Base-by-base conservation (phyloP, 1,140 invertebrate species). In the Diabrotica undecimpunctata region DNA sequence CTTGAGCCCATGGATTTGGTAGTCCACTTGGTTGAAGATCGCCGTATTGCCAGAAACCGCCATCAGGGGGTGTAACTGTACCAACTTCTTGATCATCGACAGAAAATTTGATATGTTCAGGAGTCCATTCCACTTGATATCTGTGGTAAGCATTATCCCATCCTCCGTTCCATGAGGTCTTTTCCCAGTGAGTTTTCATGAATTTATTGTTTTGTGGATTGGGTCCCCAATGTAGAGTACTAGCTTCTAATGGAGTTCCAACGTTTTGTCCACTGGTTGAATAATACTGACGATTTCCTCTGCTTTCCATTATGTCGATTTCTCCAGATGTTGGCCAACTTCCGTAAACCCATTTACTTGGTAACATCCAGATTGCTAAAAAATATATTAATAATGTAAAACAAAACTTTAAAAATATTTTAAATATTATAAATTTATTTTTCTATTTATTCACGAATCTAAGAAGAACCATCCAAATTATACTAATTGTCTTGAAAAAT, bases 171-270 rank as follows among this genome's bases (percentile, higher is more conserved):
- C 79, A 25, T 61, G 65, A 64, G 79, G 80, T 66, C 79, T 77
- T 78, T 54, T 78, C 62, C 76, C 76, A 83, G 62, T 84, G 81
- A 5, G 85, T 82, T 86, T 8, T 76, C 79, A 71, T 74, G 77
- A 82, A 87, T 8, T 76, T 79, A 70, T 88, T 86, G 13, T 80
- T 70, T 11, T 70, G 79, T 41, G 78, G 81, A 63, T 81, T 81
- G 4, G 87, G 86, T 11, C 87, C 87, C 70, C 82, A 89, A 72
- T 89, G 87, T 7, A 89, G 76, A 0, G 87, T 88, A 5, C 83
- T 82, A 0, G 79, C 81, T 0, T 83, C 77, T 65, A 82, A 81
- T 60, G 87, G 82, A 0, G 79, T 79, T 5, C 87, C 87, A 69
- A 87, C 83, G 65, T 86, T 82, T 0, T 76, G 66, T 9, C 84